Conservation (phyloP, 2,113 vertebrate genomes). For the Phaethon lepturus region DNA sequence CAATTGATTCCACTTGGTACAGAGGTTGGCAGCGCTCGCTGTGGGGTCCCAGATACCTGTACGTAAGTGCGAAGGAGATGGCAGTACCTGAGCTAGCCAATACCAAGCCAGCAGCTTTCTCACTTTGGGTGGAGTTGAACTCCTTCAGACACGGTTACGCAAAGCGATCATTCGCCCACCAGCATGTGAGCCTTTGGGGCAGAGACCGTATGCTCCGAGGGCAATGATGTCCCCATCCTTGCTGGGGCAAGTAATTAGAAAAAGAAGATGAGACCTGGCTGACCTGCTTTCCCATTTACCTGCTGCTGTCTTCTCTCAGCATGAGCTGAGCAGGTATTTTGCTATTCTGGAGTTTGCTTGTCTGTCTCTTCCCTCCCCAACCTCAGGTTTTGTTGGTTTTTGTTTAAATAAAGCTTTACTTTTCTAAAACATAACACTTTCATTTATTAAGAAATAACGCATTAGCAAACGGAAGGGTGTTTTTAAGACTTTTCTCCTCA, state of each 20-base stretch:
- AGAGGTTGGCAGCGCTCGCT: rapidly evolving
- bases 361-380: not conserved
- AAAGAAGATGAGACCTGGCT: not conserved
- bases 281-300: not conserved
- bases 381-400: not conserved
- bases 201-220: rapidly evolving
- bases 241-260: not conserved
- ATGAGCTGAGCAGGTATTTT: not conserved
- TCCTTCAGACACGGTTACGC: not conserved
- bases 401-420: not conserved
- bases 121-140: too few species aligned
- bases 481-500: not conserved
- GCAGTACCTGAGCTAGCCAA: not conserved
- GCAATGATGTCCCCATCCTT: rapidly evolving
- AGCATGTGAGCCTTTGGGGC: not conserved
- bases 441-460: not conserved
- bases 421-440: not conserved
- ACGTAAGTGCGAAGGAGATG: not conserved
- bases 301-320: not conserved
- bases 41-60: not conserved
- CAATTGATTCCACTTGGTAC: not conserved
- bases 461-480: not conserved
- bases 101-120: not conserved
- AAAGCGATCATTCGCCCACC: not conserved
- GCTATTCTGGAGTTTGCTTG: not conserved